These are phyloP conservation scores for Paraescarpia echinospica DNA, from an alignment of 1,140 invertebrate species.

Conservation along the genomic window DNA sequence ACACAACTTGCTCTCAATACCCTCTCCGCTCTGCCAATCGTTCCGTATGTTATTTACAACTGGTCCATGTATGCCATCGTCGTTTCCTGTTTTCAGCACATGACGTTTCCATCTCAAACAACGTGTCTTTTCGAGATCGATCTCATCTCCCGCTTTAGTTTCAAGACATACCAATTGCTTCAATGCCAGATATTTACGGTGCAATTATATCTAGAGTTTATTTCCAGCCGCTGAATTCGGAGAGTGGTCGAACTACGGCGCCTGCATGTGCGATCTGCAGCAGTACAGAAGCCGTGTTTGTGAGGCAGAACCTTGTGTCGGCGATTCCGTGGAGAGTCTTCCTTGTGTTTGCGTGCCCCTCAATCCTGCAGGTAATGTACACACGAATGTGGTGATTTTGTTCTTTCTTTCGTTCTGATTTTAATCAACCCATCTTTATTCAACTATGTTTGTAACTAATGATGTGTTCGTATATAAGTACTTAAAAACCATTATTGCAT, in stretches of 20 bases:
- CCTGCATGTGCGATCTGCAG: not conserved
- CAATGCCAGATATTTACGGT: too few relatives aligned
- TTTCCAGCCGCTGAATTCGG: not conserved
- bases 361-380: not conserved
- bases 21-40: not conserved
- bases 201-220: not conserved
- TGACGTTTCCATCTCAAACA: too few relatives aligned
- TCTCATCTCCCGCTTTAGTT: not conserved
- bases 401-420: not conserved
- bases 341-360: not conserved
- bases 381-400: not conserved
- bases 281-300: not conserved
- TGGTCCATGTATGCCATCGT: too few relatives aligned
- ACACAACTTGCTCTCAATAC: not conserved
- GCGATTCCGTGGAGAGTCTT: not conserved
- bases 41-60: not conserved
- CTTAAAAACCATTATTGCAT: too few relatives aligned
- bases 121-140: too few relatives aligned
- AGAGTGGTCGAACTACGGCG: not conserved
- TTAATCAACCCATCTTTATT: not conserved
- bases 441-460: not conserved
- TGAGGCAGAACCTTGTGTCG: not conserved
- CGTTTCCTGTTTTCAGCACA: too few relatives aligned
- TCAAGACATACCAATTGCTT: too few relatives aligned
- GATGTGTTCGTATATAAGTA: too few relatives aligned